Percentiles rank a stretch among this genome's conserved stretches.
Conservation (phyloP, 2,113 vertebrate genomes). For the Psilopsiagon aymara region DNA sequence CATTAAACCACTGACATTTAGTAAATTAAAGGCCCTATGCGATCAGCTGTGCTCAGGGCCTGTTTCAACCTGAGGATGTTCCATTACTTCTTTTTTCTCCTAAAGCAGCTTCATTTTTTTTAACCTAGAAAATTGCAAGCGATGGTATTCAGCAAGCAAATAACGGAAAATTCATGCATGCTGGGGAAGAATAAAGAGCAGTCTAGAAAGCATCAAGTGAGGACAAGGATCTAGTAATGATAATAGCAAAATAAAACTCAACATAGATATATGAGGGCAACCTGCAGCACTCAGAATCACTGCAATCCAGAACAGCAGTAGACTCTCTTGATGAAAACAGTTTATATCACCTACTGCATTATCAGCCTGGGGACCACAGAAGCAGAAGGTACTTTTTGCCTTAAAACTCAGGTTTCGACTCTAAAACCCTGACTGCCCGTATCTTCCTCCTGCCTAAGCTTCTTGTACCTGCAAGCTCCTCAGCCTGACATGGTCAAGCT, state of each 20-base stretch:
- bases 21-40: slow-evolving; percentile 70
- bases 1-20: slow-evolving; percentile 74
- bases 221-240: slow-evolving; percentile 1
- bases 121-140: slow-evolving; percentile 68
- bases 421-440: not conserved
- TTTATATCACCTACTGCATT: accelerated
- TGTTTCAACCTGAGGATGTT: slow-evolving; percentile 71
- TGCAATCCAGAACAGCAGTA: not conserved
- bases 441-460: not conserved
- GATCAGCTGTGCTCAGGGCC: slow-evolving; percentile 57
- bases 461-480: not conserved
- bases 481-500: not conserved
- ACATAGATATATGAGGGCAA: not conserved
- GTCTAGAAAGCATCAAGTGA: slow-evolving; percentile 49
- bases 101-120: slow-evolving; percentile 71
- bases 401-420: not conserved
- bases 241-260: not conserved
- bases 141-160: slow-evolving; percentile 66
- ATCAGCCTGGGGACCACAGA: not conserved
- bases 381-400: not conserved
- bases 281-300: not conserved
- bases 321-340: not conserved
- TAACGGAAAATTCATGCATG: slow-evolving; percentile 30
- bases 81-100: slow-evolving; percentile 61
- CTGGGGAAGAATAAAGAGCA: slow-evolving; percentile 49